These are phyloP conservation scores for Actenoides lindsayi DNA, from an alignment of 2,113 vertebrate species.

Conservation along the genomic window DNA sequence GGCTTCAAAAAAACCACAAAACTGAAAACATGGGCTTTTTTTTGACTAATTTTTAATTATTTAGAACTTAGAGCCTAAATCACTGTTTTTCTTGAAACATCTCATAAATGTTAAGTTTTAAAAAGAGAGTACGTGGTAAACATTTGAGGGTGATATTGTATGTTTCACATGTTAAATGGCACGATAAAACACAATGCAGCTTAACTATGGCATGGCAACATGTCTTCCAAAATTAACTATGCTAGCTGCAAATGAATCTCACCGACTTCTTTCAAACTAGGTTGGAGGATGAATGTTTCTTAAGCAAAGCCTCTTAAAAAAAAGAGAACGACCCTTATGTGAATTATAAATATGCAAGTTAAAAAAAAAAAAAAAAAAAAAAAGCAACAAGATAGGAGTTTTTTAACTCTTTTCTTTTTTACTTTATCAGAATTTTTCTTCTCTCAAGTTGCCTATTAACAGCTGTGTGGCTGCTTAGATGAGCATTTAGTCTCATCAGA, in stretches of 20 bases:
- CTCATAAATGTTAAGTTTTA: neutral
- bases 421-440: neutral
- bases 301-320: neutral
- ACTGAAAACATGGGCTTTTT: neutral
- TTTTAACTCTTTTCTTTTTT: neutral
- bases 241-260: neutral
- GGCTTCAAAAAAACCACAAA: neutral
- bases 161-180: neutral
- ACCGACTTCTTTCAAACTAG: neutral
- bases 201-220: neutral
- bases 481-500: neutral
- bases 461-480: neutral
- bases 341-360: neutral
- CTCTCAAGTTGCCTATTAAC: neutral
- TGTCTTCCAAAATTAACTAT: slow-evolving; percentile 15
- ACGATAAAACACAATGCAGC: neutral
- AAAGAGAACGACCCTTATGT: neutral
- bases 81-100: neutral
- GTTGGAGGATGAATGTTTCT: neutral
- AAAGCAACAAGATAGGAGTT: neutral
- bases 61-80: neutral
- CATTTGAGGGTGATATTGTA: neutral
- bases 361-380: neutral
- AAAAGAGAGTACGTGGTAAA: neutral
- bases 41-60: neutral